Evolutionary conservation across 2,888 invertebrate species (phyloP).

Genomic region (Seira ritae): DNA sequence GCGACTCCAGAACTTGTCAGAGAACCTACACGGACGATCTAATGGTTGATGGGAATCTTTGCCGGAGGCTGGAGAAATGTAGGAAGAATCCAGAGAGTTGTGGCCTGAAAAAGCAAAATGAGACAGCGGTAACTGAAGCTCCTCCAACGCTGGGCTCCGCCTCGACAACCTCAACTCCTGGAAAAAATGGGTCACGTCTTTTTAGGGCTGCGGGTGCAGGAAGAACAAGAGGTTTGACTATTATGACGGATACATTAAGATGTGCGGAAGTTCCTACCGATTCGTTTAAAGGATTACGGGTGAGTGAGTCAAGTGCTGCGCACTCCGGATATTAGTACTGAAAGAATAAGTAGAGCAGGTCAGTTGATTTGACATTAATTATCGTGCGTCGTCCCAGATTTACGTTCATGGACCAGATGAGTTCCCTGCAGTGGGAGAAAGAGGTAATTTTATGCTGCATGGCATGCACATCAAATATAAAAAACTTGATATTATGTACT

Average conservation of each 20-base stretch:
- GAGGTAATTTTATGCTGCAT: conserved; percentile 66
- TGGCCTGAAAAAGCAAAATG: conserved; percentile 41
- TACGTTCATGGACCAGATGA: conserved; percentile 72
- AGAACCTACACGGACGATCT: conserved; percentile 69
- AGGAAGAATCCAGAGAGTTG: conserved; percentile 64
- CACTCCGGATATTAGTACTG: no score
- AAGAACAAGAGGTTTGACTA: conserved; percentile 70
- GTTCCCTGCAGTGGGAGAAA: conserved; percentile 72
- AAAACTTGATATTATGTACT: neutral
- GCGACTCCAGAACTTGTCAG: conserved; percentile 66
- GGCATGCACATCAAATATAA: conserved; percentile 33
- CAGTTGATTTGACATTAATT: no score
- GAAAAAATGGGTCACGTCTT: conserved; percentile 58
- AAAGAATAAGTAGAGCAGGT: no score
- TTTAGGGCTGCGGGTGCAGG: conserved; percentile 71
- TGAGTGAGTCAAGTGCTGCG: conserved; percentile 24
- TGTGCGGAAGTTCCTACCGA: conserved; percentile 71
- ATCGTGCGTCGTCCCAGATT: conserved; percentile 51
- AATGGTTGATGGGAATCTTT: conserved; percentile 65
- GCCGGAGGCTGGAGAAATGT: conserved; percentile 66
- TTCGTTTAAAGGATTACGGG: conserved; percentile 70
- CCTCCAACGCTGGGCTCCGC: conserved; percentile 38
- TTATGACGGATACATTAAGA: conserved; percentile 72
- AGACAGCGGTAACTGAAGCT: conserved; percentile 32
- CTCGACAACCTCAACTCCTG: conserved; percentile 49